Percentiles rank a stretch among this genome's conserved stretches.
Conservation (phyloP, 2,113 vertebrate genomes). For the Heterotis niloticus region DNA sequence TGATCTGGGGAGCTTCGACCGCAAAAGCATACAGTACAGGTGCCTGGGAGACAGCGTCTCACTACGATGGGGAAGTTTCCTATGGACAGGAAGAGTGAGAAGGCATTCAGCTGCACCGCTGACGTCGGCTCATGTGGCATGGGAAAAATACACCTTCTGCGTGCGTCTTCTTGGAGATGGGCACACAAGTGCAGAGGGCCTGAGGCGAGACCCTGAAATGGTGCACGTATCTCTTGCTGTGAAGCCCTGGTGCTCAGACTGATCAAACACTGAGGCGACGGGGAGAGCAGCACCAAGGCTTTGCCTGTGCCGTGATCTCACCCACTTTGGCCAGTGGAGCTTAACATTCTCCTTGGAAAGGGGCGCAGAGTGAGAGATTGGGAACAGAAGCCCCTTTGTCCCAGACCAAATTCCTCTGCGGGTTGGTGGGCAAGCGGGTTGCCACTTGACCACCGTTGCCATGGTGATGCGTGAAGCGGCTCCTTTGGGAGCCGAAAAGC, state of each 20-base stretch:
- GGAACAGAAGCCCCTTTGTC: slow-evolving; percentile 56
- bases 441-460: slow-evolving; percentile 53
- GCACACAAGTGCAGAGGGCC: neutral
- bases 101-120: too few species aligned
- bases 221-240: neutral
- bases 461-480: slow-evolving; percentile 51
- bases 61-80: too few species aligned
- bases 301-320: neutral
- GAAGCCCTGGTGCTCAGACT: neutral
- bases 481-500: slow-evolving; percentile 39
- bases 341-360: neutral
- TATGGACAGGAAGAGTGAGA: too few species aligned
- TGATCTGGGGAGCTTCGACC: too few species aligned
- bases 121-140: neutral
- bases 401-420: slow-evolving; percentile 46
- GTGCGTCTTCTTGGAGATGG: neutral
- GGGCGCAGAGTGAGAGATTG: neutral
- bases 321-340: neutral
- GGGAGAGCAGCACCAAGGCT: neutral
- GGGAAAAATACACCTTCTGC: neutral
- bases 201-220: neutral
- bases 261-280: neutral
- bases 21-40: too few species aligned
- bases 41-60: too few species aligned
- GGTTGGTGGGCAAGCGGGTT: slow-evolving; percentile 42